A percentile compares a stretch with the other conserved stretches of the same genome.
Evolutionary conservation across 2,113 vertebrate genomes (phyloP).

Genomic region (Pipa parva): DNA sequence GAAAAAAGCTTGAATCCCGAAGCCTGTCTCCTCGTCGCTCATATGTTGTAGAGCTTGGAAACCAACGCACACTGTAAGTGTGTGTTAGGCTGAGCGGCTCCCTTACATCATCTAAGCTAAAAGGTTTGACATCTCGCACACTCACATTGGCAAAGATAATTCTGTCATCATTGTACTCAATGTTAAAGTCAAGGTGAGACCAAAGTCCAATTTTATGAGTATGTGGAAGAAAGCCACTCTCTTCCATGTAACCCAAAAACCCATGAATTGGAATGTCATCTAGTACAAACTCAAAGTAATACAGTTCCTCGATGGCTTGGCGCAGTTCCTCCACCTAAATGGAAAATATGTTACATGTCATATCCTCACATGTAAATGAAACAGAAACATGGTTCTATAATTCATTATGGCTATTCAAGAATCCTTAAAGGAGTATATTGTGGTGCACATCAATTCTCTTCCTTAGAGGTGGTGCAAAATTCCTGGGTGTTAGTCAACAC

Average conservation of each 20-base stretch:
- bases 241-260: constrained; percentile 89
- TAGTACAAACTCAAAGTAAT: constrained; percentile 90
- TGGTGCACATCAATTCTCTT: too few species aligned
- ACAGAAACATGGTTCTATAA: neutral
- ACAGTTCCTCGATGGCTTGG: constrained; percentile 84
- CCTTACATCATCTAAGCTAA: constrained; percentile 75
- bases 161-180: constrained; percentile 78
- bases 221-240: constrained; percentile 86
- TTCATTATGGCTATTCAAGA: too few species aligned
- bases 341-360: neutral
- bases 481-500: too few species aligned
- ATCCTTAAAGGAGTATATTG: too few species aligned
- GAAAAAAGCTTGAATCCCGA: constrained; percentile 79
- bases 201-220: constrained; percentile 85
- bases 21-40: constrained; percentile 70
- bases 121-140: constrained; percentile 80
- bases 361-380: neutral
- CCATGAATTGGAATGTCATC: constrained; percentile 86
- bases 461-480: too few species aligned
- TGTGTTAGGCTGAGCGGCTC: constrained; percentile 65
- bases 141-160: constrained; percentile 87
- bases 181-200: constrained; percentile 85
- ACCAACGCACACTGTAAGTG: constrained; percentile 86
- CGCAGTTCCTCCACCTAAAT: constrained; percentile 76
- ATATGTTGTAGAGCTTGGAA: constrained; percentile 66